These are phyloP conservation scores for Athalia circularis DNA, from an alignment of 2,888 invertebrate genomes.

Conservation along the genomic window DNA sequence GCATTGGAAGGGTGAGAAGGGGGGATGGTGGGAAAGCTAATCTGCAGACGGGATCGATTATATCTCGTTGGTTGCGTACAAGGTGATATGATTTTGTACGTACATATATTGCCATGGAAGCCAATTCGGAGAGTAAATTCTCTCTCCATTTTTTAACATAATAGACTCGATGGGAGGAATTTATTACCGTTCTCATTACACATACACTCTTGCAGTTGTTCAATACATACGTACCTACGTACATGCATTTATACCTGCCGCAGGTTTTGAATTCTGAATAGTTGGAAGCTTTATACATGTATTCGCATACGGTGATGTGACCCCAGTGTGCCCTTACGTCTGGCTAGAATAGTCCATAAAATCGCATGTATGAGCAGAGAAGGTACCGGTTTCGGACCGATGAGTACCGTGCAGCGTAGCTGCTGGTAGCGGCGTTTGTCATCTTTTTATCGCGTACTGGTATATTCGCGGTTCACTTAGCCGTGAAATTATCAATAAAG, in stretches of 20 bases:
- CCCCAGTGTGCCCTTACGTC: neutral
- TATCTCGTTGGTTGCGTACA: conserved; percentile 49
- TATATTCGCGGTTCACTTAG: conserved; percentile 27
- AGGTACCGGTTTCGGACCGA: neutral
- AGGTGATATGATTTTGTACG: conserved; percentile 12
- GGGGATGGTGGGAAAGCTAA: conserved; percentile 51
- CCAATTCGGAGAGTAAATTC: neutral
- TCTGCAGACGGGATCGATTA: conserved; percentile 56
- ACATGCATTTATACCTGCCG: too few relatives aligned
- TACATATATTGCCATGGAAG: neutral
- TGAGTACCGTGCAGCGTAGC: neutral
- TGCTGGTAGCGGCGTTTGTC: conserved; percentile 11
- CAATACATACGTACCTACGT: too few relatives aligned
- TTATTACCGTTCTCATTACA: too few relatives aligned
- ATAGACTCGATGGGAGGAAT: neutral
- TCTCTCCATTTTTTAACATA: neutral
- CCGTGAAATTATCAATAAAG: conserved; percentile 40
- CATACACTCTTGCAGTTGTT: too few relatives aligned
- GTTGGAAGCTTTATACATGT: too few relatives aligned
- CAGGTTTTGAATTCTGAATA: too few relatives aligned
- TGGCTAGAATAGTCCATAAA: neutral
- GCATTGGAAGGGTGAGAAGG: conserved; percentile 14
- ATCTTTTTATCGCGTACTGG: conserved; percentile 5
- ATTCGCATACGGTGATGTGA: neutral
- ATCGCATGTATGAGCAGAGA: neutral